Conservation (phyloP, 1,140 invertebrate species). For the Leptinotarsa texana region DNA sequence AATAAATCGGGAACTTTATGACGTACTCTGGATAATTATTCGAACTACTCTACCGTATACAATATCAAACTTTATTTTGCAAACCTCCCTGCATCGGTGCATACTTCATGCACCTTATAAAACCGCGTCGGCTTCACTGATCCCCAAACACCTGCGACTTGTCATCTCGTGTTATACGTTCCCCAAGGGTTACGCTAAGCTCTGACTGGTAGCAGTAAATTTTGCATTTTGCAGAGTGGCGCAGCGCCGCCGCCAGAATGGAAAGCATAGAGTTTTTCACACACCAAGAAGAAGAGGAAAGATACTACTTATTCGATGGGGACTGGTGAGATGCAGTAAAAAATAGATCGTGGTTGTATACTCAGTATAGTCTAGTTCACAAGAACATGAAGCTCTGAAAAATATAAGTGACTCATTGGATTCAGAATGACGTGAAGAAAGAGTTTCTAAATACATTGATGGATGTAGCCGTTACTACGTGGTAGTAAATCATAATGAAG, state of each 20-base stretch:
- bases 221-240: conserved; percentile 34
- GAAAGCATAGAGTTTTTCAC: conserved; percentile 12
- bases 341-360: background rate
- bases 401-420: no score
- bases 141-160: conserved; percentile 35
- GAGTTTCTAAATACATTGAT: no score
- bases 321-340: background rate
- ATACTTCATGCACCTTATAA: background rate
- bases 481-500: no score
- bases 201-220: conserved; percentile 30
- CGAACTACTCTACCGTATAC: no score
- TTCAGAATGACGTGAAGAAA: no score
- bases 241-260: conserved; percentile 17
- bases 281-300: background rate
- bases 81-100: no score
- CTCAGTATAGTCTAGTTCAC: no score
- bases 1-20: no score
- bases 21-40: no score
- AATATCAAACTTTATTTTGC: no score
- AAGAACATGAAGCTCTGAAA: no score
- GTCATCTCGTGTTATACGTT: conserved; percentile 34
- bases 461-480: no score
- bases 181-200: conserved; percentile 26
- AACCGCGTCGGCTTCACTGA: background rate
- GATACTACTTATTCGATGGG: background rate